phyloP scores from a whole-genome alignment of 2,888 invertebrate genomes.

The Acrocyrtus sp. region DNA sequence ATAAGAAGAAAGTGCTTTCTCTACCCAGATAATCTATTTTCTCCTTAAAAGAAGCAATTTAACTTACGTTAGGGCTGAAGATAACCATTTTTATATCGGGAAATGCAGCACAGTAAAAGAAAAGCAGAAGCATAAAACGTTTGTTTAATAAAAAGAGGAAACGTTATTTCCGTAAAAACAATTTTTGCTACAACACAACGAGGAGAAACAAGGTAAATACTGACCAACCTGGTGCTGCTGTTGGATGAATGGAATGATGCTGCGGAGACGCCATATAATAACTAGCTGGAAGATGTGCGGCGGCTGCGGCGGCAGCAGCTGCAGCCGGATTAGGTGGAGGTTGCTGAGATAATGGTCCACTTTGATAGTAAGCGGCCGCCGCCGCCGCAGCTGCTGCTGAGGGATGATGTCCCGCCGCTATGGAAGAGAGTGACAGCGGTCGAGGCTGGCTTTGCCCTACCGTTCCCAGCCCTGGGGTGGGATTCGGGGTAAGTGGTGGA shows the following conservation, averaged over 20 bases:
- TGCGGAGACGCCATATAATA: conserved; percentile 58
- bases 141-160: conserved; percentile 25
- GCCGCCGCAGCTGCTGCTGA: conserved; percentile 49
- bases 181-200: conserved; percentile 16
- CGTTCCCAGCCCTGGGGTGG: conserved; percentile 39
- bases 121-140: conserved; percentile 32
- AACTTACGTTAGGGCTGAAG: conserved; percentile 47
- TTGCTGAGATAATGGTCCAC: conserved; percentile 22
- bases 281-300: conserved; percentile 54
- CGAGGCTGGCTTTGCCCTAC: conserved; percentile 49
- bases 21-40: conserved; percentile 5
- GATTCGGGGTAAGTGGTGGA: conserved; percentile 60
- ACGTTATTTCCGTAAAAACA: too few species aligned
- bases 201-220: conserved; percentile 59
- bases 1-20: conserved; percentile 15
- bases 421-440: conserved; percentile 45
- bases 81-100: conserved; percentile 38
- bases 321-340: conserved; percentile 30
- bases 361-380: conserved; percentile 51
- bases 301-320: conserved; percentile 33
- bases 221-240: conserved; percentile 64
- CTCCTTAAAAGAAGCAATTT: conserved; percentile 28
- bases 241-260: conserved; percentile 62
- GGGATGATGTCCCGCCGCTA: conserved; percentile 35
- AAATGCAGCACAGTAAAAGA: conserved; percentile 44